Conservation (phyloP, 64 coral and sea anemone genomes). For the Actinia equina region DNA sequence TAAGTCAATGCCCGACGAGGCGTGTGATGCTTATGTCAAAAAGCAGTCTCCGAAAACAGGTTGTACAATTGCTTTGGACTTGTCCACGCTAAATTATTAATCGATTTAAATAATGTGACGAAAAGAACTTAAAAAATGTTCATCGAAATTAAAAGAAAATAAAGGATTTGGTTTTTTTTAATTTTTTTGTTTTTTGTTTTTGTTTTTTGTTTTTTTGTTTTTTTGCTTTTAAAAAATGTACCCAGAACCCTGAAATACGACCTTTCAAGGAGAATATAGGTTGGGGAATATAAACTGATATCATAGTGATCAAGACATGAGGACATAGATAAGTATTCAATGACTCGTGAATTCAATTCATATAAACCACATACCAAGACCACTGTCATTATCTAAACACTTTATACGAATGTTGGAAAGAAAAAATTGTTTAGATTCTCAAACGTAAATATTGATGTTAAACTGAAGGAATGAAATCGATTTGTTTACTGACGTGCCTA, state of each 20-base stretch:
- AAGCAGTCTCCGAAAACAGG: neutral
- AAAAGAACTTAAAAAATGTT: neutral
- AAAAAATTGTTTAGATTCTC: neutral
- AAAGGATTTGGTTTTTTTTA: no score
- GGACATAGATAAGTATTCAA: neutral
- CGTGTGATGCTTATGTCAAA: neutral
- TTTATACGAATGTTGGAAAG: neutral
- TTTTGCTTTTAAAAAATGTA: no score
- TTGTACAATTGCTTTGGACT: neutral
- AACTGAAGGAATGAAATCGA: neutral
- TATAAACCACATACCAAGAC: neutral
- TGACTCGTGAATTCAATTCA: neutral
- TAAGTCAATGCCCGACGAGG: neutral
- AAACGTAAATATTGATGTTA: neutral
- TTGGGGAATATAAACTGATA: no score
- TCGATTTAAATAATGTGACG: neutral
- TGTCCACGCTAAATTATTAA: neutral
- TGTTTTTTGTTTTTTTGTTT: no score
- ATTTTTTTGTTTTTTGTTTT: no score
- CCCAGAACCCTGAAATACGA: no score
- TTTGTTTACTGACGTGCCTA: neutral
- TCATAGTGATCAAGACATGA: neutral
- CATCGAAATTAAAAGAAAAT: neutral
- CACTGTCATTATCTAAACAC: neutral
- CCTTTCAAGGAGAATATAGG: no score